phyloP scores from a whole-genome alignment of 1,140 invertebrate species.

The Drosophila malerkotliana region DNA sequence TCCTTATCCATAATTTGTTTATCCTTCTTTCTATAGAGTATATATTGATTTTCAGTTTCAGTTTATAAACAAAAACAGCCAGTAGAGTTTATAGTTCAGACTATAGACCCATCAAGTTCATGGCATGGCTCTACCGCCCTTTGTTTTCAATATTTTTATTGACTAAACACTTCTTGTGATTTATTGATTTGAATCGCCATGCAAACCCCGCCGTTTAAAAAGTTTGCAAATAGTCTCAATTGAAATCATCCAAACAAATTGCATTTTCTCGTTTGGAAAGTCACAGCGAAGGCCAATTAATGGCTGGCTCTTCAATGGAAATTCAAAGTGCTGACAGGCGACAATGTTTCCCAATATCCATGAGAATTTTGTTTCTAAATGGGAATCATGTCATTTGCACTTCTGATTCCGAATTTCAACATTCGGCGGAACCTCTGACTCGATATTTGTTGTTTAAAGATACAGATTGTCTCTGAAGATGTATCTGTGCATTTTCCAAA shows the following conservation, averaged over 20 bases:
- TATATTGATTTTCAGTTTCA: slow-evolving; percentile 7
- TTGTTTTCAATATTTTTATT: slow-evolving; percentile 38
- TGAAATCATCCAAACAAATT: slow-evolving; percentile 48
- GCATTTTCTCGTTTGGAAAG: slow-evolving; percentile 38
- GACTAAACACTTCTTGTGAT: slow-evolving; percentile 62
- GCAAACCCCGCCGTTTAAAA: slow-evolving; percentile 21
- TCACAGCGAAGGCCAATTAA: slow-evolving; percentile 67
- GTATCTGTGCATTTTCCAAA: slow-evolving; percentile 14
- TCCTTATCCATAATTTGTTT: not conserved
- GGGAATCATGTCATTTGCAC: slow-evolving; percentile 60
- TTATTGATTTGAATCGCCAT: slow-evolving; percentile 62
- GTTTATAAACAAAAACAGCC: not conserved
- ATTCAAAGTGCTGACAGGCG: slow-evolving; percentile 68
- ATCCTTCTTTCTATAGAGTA: not conserved
- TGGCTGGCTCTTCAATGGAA: slow-evolving; percentile 38
- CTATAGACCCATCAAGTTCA: not conserved
- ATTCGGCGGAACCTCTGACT: slow-evolving; percentile 7
- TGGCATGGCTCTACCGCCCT: no score
- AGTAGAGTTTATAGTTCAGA: not conserved
- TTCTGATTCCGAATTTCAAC: slow-evolving; percentile 32
- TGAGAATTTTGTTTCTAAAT: slow-evolving; percentile 27
- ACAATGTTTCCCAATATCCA: slow-evolving; percentile 51
- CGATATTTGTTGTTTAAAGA: not conserved
- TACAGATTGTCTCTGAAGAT: not conserved
- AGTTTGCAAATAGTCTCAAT: slow-evolving; percentile 45